Base-by-base conservation (phyloP, 2,888 invertebrate species). In the Parthenolecanium corni region DNA sequence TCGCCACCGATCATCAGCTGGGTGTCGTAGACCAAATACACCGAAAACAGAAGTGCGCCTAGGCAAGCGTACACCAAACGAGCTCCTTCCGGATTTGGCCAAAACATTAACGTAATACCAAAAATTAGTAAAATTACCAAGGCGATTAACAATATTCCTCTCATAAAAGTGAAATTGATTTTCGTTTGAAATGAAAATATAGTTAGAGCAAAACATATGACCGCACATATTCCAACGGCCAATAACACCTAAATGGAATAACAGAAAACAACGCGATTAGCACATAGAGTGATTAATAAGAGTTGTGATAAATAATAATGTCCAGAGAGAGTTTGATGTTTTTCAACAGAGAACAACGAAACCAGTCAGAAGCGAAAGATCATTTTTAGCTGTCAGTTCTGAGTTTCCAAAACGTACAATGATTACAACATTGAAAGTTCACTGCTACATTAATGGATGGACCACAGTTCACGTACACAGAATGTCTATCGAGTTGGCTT, bases 121-220 rank as follows among this genome's bases (percentile, higher is more conserved):
- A 92, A 89, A 0, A 89, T 71, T 66, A 92, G 68, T 16, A 94
- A 79, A 0, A 90, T 78, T 9, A 93, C 77, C 3, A 84, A 73
- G n/a, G 82, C 81, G 47, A 89, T 85, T 57, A 91, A 82, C 20
- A 94, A 76, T 3, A 84, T 77, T 0, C 88, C 89, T 25, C 89
- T 85, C 76, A 84, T 79, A 67, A 82, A 78, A 1, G 89, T 90
- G 72, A 90, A 90, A 75, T 90, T 89, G 75, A 80, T 84, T 73
- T 86, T 91, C 0, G 94, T 94, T 76, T 95, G 95, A 76, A 94
- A 85, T 4, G 95, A 92, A 76, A 95, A 95, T 53, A 93, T 69
- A 0, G 94, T 95, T 64, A 96, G 76, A 0, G 83, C 86, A 14
- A 95, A 76, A 67, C 89, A 86, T 25, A 95, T 84, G 0, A 82